Evolutionary conservation across 2,888 invertebrate genomes (phyloP).

Genomic region (Metellina segmentata): DNA sequence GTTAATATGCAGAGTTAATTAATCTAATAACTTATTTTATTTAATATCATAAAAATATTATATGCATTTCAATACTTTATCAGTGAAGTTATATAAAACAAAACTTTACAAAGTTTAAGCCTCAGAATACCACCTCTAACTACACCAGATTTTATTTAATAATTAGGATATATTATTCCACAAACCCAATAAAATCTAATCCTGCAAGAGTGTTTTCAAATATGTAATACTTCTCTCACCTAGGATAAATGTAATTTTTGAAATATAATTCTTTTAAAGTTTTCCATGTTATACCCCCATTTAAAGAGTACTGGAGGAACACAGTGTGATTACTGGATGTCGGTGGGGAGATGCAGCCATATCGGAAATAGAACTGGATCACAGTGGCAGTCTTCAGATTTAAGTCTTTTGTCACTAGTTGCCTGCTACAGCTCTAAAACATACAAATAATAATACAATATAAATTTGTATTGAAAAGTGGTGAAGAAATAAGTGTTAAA

Average conservation of each 20-base stretch:
- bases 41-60: too few relatives aligned
- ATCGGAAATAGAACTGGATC: conserved; percentile 81
- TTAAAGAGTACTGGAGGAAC: conserved; percentile 80
- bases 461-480: too few relatives aligned
- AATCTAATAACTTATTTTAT: too few relatives aligned
- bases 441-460: not conserved
- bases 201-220: not conserved
- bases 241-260: conserved; percentile 79
- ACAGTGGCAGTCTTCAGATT: conserved; percentile 80
- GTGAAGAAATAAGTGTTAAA: too few relatives aligned
- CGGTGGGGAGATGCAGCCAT: conserved; percentile 80
- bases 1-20: too few relatives aligned
- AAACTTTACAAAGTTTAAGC: too few relatives aligned
- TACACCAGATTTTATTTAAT: not conserved
- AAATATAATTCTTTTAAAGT: conserved; percentile 80
- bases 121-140: conserved; percentile 70
- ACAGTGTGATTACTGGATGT: conserved; percentile 80
- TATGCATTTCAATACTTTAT: too few relatives aligned
- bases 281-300: conserved; percentile 81
- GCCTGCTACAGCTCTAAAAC: conserved; percentile 80
- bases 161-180: not conserved
- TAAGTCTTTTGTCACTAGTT: conserved; percentile 80
- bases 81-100: too few relatives aligned
- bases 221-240: conserved; percentile 78
- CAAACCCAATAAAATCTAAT: not conserved